Evolutionary conservation across 2,888 invertebrate species (phyloP).

Genomic region (Stramonita haemastoma): DNA sequence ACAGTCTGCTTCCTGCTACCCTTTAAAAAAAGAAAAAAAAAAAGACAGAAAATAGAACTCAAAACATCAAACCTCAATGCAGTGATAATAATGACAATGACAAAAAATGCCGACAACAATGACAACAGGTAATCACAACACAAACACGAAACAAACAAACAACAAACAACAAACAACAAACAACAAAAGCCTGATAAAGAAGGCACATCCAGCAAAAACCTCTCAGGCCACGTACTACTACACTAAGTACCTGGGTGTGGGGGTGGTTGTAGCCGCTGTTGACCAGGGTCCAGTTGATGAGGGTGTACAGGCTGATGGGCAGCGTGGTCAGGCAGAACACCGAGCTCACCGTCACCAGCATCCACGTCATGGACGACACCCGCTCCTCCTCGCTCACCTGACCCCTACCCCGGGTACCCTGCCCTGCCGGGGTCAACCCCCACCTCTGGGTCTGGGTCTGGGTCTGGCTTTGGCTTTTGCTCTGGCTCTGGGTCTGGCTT

Average conservation of each 20-base stretch:
- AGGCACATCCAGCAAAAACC: background rate
- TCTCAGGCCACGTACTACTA: background rate
- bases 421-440: too few relatives aligned
- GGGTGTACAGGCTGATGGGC: conserved; percentile 52
- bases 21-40: too few relatives aligned
- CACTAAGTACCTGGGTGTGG: background rate
- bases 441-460: background rate
- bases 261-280: background rate
- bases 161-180: too few relatives aligned
- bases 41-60: too few relatives aligned
- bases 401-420: background rate
- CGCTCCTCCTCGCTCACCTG: background rate
- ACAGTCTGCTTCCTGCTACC: too few relatives aligned
- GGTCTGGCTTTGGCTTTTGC: background rate
- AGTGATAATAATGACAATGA: too few relatives aligned
- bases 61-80: too few relatives aligned
- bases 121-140: background rate
- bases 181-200: background rate
- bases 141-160: background rate
- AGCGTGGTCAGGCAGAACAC: conserved; percentile 58
- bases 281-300: conserved; percentile 28
- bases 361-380: conserved; percentile 61
- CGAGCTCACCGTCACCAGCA: conserved; percentile 59
- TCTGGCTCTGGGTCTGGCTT: too few relatives aligned
- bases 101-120: too few relatives aligned